phyloP scores from a whole-genome alignment of 2,888 invertebrate species.

The Lottia scabra region DNA sequence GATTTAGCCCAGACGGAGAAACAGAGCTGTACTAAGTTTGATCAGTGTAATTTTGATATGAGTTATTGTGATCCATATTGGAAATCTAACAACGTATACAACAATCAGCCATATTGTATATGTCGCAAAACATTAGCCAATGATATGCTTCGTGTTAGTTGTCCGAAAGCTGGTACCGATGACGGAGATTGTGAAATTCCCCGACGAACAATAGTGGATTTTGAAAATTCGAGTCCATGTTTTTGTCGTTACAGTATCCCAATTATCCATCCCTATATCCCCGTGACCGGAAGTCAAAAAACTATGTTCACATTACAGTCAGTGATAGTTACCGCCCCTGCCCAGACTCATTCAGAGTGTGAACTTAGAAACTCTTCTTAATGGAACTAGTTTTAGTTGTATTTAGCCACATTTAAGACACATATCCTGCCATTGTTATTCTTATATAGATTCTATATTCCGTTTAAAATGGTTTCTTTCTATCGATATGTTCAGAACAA shows the following conservation, averaged over 20 bases:
- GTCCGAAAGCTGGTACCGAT: constrained; percentile 18
- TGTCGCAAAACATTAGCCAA: constrained; percentile 22
- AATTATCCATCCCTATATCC: constrained; percentile 19
- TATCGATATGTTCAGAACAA: too few relatives aligned
- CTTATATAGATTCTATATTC: too few relatives aligned
- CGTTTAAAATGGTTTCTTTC: too few relatives aligned
- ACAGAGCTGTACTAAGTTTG: constrained; percentile 24
- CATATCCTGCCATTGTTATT: too few relatives aligned
- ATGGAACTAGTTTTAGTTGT: too few relatives aligned
- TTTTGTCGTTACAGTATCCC: constrained; percentile 23
- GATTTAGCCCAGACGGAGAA: constrained; percentile 1
- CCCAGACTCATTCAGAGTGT: neutral
- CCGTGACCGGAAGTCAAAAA: neutral
- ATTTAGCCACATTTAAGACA: too few relatives aligned
- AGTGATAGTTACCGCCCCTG: neutral
- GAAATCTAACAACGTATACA: constrained; percentile 7
- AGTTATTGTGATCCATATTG: constrained; percentile 18
- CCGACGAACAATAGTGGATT: constrained; percentile 13
- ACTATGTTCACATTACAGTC: neutral
- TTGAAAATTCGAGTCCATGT: constrained; percentile 18
- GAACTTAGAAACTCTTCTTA: neutral
- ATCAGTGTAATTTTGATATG: constrained; percentile 25
- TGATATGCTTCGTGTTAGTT: constrained; percentile 20
- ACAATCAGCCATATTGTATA: constrained; percentile 24
- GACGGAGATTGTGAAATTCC: constrained; percentile 27